phyloP scores from a whole-genome alignment of 2,113 vertebrate species.

The Odontophorus gujanensis region DNA sequence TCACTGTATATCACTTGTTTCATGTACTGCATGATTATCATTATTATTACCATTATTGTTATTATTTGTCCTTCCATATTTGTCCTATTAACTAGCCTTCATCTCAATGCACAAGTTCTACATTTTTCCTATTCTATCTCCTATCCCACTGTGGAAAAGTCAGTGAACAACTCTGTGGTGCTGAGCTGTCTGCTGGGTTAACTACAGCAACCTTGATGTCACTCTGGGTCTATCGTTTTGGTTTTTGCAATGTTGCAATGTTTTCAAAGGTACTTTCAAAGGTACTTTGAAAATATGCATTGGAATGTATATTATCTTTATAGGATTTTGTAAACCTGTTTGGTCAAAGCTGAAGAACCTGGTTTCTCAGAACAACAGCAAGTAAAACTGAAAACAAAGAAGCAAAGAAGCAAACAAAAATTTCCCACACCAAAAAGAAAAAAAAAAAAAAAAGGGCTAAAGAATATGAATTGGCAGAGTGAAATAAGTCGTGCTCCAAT shows the following conservation, averaged over 20 bases:
- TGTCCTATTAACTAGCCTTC: not conserved
- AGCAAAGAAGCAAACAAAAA: not conserved
- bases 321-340: not conserved
- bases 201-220: not conserved
- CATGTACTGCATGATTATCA: not conserved
- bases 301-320: not conserved
- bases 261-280: not conserved
- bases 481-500: not conserved
- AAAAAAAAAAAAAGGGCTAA: not conserved
- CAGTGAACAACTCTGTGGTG: not conserved
- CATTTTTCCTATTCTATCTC: not conserved
- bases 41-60: not conserved
- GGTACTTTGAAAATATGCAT: not conserved
- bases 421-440: not conserved
- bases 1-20: not conserved
- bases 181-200: not conserved
- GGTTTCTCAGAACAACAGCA: not conserved
- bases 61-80: not conserved
- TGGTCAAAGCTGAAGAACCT: not conserved
- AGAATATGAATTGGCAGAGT: not conserved
- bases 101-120: not conserved
- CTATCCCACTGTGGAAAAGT: not conserved
- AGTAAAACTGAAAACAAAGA: not conserved
- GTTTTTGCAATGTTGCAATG: not conserved
- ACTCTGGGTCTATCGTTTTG: not conserved